Percentiles rank a stretch among this genome's conserved stretches.
Evolutionary conservation across 92 coral and sea anemone genomes (phyloP).

Genomic region (Epizoanthus rinbou): DNA sequence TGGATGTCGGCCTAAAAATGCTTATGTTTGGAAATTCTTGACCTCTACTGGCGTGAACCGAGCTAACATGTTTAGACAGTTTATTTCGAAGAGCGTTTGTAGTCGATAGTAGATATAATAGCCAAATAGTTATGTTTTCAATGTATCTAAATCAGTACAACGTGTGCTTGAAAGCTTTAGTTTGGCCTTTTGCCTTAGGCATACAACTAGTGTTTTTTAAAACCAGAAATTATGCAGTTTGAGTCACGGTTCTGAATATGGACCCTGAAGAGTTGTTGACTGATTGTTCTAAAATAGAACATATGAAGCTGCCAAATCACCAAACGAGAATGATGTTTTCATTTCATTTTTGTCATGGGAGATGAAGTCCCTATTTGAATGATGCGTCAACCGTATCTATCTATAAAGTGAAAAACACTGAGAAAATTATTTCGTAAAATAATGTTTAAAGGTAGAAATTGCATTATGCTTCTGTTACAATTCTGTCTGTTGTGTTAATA

Average conservation of each 20-base stretch:
- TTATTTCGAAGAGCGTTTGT: not conserved
- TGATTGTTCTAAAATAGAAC: too few species aligned
- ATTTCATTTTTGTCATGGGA: too few species aligned
- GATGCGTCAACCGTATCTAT: too few species aligned
- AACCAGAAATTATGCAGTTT: not conserved
- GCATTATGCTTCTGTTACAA: too few species aligned
- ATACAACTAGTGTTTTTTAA: not conserved
- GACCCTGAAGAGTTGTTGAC: too few species aligned
- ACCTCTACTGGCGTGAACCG: not conserved
- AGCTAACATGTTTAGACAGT: too few species aligned
- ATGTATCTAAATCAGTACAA: conserved; percentile 1
- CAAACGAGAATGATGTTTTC: too few species aligned
- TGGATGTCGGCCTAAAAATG: too few species aligned
- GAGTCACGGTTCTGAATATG: not conserved
- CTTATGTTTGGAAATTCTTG: not conserved
- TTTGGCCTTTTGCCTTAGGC: conserved; percentile 19
- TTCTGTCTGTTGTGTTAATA: not conserved
- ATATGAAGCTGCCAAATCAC: too few species aligned
- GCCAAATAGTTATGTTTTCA: not conserved
- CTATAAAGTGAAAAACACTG: not conserved
- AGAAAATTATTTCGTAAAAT: not conserved
- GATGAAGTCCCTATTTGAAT: too few species aligned
- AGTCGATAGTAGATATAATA: not conserved
- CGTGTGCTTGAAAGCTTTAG: not conserved
- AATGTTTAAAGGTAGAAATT: not conserved